Conservation (phyloP, 1,140 invertebrate genomes). For the Drosophila virilis region DNA sequence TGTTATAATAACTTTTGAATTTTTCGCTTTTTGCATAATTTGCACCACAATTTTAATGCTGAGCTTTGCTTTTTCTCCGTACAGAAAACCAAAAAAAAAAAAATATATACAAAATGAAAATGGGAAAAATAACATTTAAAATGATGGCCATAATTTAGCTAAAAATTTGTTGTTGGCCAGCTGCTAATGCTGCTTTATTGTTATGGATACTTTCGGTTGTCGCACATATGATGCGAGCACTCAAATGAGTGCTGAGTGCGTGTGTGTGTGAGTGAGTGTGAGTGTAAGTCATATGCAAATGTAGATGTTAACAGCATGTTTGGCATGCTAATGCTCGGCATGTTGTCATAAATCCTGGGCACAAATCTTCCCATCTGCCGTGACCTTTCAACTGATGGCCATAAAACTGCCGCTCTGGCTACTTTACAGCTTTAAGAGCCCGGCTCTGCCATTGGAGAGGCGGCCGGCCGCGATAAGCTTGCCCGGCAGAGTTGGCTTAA, state of each 20-base stretch:
- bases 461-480: slow-evolving; percentile 58
- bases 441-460: slow-evolving; percentile 1
- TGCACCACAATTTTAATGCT: slow-evolving; percentile 67
- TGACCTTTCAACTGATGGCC: slow-evolving; percentile 76
- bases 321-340: slow-evolving; percentile 58
- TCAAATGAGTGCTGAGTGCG: slow-evolving; percentile 15
- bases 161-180: slow-evolving; percentile 68
- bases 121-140: slow-evolving; percentile 60
- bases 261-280: slow-evolving; percentile 14
- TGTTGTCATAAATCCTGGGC: slow-evolving; percentile 46
- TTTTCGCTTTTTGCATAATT: slow-evolving; percentile 64
- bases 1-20: slow-evolving; percentile 41
- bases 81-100: slow-evolving; percentile 21
- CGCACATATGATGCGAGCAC: slow-evolving; percentile 49
- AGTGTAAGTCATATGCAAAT: slow-evolving; percentile 70
- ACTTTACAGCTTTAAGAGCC: slow-evolving; percentile 68
- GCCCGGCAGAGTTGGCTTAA: slow-evolving; percentile 52
- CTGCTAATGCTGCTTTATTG: slow-evolving; percentile 78
- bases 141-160: slow-evolving; percentile 77
- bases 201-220: slow-evolving; percentile 56
- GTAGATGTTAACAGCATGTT: slow-evolving; percentile 79
- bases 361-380: slow-evolving; percentile 77
- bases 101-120: slow-evolving; percentile 17
- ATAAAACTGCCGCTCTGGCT: slow-evolving; percentile 72
- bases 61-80: slow-evolving; percentile 61